Base-by-base conservation (phyloP, 2,888 invertebrate genomes). In the Aproaerema taeniolella region DNA sequence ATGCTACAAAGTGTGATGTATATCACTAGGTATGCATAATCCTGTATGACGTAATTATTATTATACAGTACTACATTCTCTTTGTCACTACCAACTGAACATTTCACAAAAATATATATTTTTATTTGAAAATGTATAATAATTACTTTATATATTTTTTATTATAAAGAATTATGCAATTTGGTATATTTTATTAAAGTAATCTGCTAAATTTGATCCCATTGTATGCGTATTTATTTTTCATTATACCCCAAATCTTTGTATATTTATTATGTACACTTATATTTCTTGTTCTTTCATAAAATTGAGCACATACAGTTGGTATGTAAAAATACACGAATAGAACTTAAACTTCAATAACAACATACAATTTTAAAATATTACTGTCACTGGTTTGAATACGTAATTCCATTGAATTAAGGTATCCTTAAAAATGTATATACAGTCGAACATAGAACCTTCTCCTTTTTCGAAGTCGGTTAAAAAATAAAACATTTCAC, bases 271-370 rank as follows among this genome's bases (percentile, higher is more conserved):
- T 41, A 38, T 42, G 31, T 20, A 40, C 43, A 43, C 41, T 39
- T 43, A n/a, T 47, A 49, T 52, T 49, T 33, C 47, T 51, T 40
- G 20, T 20, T 6, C 5, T 20, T 20, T 8, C 3, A 53, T 44
- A 59, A 58, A 60, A 66, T 72, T 71, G 71, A 72, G 73, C 73
- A 61, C 50, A 52, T 51, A 58, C 53, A 58, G 60, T 59, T 56
- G 60, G 40, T 35, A 33, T 40, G 38, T 61, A 56, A 54, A 67
- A 67, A 68, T 63, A 61, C 61, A 60, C 38, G 47, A 43, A 44
- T 39, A 46, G n/a, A n/a, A 33, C 40, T 47, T 38, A 58, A 66
- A 65, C 63, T 62, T 61, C 56, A 55, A 47, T 5, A 26, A 26
- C 2, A 9, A 9, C 3, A 3, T 26, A n/a, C n/a, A 26, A 26